Evolutionary conservation across 2,797 vertebrate species (phyloP).

Genomic region (Pogonophryne albipinna): DNA sequence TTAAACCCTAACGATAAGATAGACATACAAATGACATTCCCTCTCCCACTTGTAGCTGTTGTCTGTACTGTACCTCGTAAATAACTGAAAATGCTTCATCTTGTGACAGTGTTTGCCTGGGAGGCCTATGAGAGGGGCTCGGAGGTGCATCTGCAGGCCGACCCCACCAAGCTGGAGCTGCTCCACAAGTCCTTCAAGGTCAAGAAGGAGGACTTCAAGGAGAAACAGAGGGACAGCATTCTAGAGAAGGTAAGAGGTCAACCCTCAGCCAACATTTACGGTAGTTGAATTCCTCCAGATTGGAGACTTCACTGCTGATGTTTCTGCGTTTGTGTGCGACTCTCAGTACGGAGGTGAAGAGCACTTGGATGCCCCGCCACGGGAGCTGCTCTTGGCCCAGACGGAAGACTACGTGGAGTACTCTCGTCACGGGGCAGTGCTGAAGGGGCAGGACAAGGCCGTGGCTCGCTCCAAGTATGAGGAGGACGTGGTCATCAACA

Average conservation of each 20-base stretch:
- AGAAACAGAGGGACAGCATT: conserved; percentile 94
- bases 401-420: conserved; percentile 98
- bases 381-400: conserved; percentile 94
- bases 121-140: conserved; percentile 99
- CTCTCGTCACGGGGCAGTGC: conserved; percentile 95
- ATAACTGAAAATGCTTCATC: not conserved
- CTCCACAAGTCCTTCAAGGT: conserved; percentile 97
- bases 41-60: not conserved
- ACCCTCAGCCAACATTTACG: not conserved
- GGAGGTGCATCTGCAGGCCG: conserved; percentile 98
- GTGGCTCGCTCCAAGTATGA: conserved; percentile 96
- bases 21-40: not conserved
- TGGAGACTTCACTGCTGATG: not conserved
- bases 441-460: conserved; percentile 97
- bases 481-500: conserved; percentile 95
- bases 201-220: conserved; percentile 98
- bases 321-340: conserved; percentile 26
- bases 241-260: conserved; percentile 89
- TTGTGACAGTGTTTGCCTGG: conserved; percentile 94
- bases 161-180: conserved; percentile 97
- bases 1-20: not conserved
- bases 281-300: not conserved
- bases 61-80: not conserved
- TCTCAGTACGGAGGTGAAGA: conserved; percentile 95
- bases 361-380: conserved; percentile 92